phyloP scores from a whole-genome alignment of 2,797 vertebrate genomes.

The Epinephelus coioides region DNA sequence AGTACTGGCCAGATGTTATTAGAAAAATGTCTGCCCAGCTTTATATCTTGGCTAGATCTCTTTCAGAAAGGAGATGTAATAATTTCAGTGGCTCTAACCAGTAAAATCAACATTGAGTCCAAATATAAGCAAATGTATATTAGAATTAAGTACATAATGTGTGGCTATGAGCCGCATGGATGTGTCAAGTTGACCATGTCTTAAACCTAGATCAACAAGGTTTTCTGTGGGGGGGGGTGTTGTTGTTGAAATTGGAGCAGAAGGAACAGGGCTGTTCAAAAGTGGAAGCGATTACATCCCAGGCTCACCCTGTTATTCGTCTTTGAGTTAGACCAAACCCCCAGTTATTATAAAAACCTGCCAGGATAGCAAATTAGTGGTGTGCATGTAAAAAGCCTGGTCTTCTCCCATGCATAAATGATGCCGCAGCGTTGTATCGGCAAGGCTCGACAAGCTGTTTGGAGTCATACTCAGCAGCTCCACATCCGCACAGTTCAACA shows the following conservation, averaged over 20 bases:
- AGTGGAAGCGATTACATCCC: conserved; percentile 42
- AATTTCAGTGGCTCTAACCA: background rate
- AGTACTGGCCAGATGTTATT: background rate
- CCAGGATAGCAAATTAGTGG: conserved; percentile 80
- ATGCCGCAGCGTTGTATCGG: conserved; percentile 77
- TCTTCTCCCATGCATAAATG: conserved; percentile 82
- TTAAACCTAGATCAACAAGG: conserved; percentile 14
- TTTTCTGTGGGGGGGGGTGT: background rate
- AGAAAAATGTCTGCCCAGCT: background rate
- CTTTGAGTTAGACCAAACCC: conserved; percentile 57
- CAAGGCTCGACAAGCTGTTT: conserved; percentile 79
- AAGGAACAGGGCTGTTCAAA: conserved; percentile 37
- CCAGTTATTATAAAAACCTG: conserved; percentile 73
- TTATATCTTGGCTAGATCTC: background rate
- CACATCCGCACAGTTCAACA: conserved; percentile 75
- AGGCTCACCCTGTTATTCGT: conserved; percentile 46
- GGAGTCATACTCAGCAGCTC: conserved; percentile 77
- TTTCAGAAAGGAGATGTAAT: background rate
- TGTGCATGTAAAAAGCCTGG: conserved; percentile 77
- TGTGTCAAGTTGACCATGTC: conserved; percentile 12
- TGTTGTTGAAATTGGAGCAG: conserved; percentile 38
- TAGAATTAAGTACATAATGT: background rate
- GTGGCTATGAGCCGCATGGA: conserved; percentile 16
- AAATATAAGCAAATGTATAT: conserved; percentile 13
- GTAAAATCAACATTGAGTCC: conserved; percentile 5